These are phyloP conservation scores for Plecotus auritus DNA, from an alignment of 2,113 vertebrate genomes.

Conservation along the genomic window DNA sequence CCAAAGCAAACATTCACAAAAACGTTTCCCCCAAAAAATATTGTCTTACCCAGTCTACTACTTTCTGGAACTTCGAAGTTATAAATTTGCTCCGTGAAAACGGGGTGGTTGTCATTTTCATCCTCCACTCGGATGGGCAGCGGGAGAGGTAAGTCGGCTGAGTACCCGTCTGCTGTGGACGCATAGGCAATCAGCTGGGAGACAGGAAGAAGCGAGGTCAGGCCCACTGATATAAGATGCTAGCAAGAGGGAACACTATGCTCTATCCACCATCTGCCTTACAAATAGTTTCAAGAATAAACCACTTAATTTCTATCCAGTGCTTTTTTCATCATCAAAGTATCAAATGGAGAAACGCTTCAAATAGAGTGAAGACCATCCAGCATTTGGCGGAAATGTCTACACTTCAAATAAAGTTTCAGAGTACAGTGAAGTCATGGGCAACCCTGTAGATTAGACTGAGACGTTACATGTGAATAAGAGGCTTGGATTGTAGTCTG, in stretches of 20 bases:
- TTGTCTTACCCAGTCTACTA: slow-evolving; percentile 80
- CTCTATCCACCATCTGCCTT: neutral
- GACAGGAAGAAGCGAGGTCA: neutral
- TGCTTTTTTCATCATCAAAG: neutral
- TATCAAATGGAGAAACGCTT: neutral
- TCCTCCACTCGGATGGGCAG: slow-evolving; percentile 85
- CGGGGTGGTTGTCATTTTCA: slow-evolving; percentile 88
- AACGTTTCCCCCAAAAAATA: neutral
- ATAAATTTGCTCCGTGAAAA: slow-evolving; percentile 76
- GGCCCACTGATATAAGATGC: neutral
- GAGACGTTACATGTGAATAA: neutral
- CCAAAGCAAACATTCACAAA: slow-evolving; percentile 38
- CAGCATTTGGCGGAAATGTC: neutral
- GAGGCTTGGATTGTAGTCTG: neutral
- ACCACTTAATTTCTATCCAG: neutral
- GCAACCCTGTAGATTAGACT: neutral
- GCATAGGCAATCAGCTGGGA: slow-evolving; percentile 83
- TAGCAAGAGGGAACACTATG: neutral
- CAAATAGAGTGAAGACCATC: neutral
- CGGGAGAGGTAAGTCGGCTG: slow-evolving; percentile 80
- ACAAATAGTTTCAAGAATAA: neutral
- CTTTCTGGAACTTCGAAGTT: slow-evolving; percentile 83
- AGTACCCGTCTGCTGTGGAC: slow-evolving; percentile 49
- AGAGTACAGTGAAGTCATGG: neutral
- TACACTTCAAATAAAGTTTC: neutral